Base-by-base conservation (phyloP, 2,113 vertebrate genomes). In the Vanacampus margaritifer region DNA sequence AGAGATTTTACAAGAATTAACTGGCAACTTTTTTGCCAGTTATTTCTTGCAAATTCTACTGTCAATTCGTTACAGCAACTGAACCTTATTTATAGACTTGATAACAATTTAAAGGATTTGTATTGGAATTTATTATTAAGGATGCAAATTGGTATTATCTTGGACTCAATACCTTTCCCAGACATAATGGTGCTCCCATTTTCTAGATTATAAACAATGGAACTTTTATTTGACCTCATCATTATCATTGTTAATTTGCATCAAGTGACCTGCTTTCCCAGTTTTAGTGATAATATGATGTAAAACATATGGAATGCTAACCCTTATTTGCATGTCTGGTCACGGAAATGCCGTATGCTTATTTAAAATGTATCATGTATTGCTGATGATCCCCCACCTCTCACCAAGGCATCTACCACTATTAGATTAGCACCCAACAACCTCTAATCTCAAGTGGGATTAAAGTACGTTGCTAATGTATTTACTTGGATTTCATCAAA, bases 341-440 rank as follows among this genome's bases (percentile, higher is more conserved):
- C 23, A 78, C 11, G 1, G 24, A 58, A 68, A 48, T 0, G 32
- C 74, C 35, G 12, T 57, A 37, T 41, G n/a, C 74, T 79, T 57
- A 60, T 72, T 79, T 60, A 71, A 14, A 76, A 68, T 71, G 16
- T 73, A 69, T 84, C 72, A 71, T 62, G 65, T 74, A 48, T 13
- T 0, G 65, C 39, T 9, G 41, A 63, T 69, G 19, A 36, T 71
- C 57, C 67, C 72, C 41, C 28, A 24, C 46, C 41, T 53, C 54
- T 21, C 58, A 36, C 28, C 75, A 24, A 53, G 46, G 35, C n/a
- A 45, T 75, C 45, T 72, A 61, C 21, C 36, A 45, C 45, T 10
- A 32, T 48, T 43, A 71, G 74, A 86, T 79, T 73, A 84, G n/a
- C 12, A 14, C 28, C 53, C 0, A n/a, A n/a, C n/a, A n/a, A n/a